phyloP scores from a whole-genome alignment of 2,797 vertebrate genomes.

The Xenops minutus region DNA sequence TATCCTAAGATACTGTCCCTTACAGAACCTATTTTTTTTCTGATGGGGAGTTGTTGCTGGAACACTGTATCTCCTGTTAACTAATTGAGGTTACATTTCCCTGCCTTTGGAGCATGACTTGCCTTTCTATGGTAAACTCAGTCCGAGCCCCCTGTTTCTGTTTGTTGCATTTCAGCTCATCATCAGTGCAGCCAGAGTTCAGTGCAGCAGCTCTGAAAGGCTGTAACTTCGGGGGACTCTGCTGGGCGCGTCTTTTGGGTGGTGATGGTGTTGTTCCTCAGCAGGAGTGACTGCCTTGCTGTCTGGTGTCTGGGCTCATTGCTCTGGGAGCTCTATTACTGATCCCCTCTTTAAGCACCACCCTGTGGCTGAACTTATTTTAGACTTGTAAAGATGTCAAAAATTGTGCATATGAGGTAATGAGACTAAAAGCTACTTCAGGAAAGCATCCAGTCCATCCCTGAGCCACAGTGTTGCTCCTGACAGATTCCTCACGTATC shows the following conservation, averaged over 20 bases:
- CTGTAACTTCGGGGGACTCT: background rate
- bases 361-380: background rate
- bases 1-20: background rate
- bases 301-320: background rate
- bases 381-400: background rate
- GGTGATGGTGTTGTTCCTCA: background rate
- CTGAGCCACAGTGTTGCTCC: background rate
- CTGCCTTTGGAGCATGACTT: background rate
- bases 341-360: background rate
- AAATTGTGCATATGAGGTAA: background rate
- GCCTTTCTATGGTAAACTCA: background rate
- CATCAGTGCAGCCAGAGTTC: background rate
- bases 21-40: background rate
- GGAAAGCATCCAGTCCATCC: background rate
- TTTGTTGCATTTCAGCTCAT: background rate
- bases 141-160: background rate
- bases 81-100: background rate
- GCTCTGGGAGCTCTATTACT: fast-evolving
- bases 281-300: background rate
- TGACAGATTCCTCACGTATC: background rate
- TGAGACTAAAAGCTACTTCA: background rate
- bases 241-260: background rate
- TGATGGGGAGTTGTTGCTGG: background rate
- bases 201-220: background rate
- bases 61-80: background rate